Percentiles rank a stretch among this genome's conserved stretches.
These are phyloP conservation scores for Melipona beecheii DNA, from an alignment of 2,888 invertebrate genomes.

Conservation along the genomic window DNA sequence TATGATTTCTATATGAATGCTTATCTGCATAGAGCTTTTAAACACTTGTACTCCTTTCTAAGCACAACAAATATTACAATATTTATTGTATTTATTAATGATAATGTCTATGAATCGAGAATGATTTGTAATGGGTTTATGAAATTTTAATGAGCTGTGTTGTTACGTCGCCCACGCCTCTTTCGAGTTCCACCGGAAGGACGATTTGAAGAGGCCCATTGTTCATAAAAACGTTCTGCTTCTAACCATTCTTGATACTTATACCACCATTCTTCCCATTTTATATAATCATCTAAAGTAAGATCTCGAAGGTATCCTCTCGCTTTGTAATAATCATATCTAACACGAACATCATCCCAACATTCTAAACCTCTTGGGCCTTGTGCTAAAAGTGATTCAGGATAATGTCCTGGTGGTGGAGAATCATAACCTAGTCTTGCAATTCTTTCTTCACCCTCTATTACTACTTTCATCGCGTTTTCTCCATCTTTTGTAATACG, in stretches of 20 bases:
- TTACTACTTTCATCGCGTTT: slow-evolving; percentile 89
- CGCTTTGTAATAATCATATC: slow-evolving; percentile 95
- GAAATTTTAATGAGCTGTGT: slow-evolving; percentile 74
- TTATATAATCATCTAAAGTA: slow-evolving; percentile 92
- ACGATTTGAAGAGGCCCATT: slow-evolving; percentile 86
- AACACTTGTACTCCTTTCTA: slow-evolving; percentile 64
- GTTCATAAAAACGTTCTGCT: slow-evolving; percentile 91
- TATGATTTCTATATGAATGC: slow-evolving; percentile 30
- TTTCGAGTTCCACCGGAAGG: slow-evolving; percentile 83
- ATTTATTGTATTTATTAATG: slow-evolving; percentile 56
- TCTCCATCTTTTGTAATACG: slow-evolving; percentile 92
- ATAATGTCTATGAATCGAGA: slow-evolving; percentile 58
- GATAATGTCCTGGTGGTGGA: slow-evolving; percentile 90
- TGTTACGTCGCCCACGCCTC: slow-evolving; percentile 79
- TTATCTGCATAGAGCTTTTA: slow-evolving; percentile 56
- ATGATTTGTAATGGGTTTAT: slow-evolving; percentile 38
- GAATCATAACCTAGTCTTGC: slow-evolving; percentile 86
- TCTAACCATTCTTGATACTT: slow-evolving; percentile 96
- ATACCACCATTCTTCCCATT: slow-evolving; percentile 98
- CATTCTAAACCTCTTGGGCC: slow-evolving; percentile 91
- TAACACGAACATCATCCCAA: slow-evolving; percentile 95
- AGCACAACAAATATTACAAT: slow-evolving; percentile 67
- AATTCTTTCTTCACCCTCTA: slow-evolving; percentile 87
- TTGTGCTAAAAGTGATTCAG: slow-evolving; percentile 90
- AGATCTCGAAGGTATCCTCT: slow-evolving; percentile 93